Base-by-base conservation (phyloP, 2,888 invertebrate species). In the Microctonus hyperodae region DNA sequence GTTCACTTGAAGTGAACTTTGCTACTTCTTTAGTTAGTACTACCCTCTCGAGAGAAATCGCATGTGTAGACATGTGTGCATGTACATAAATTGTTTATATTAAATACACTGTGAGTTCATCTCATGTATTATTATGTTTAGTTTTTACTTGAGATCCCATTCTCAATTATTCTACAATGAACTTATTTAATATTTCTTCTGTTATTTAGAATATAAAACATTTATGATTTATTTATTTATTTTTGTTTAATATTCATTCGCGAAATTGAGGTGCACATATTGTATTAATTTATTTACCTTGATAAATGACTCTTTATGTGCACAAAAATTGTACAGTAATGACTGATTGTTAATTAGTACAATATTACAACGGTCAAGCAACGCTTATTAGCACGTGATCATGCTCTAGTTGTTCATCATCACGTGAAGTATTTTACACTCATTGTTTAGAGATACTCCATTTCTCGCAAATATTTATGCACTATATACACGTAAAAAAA, bases 331-430 rank as follows among this genome's bases (percentile, higher is more conserved):
- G 23, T 28, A 23, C 50, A 63, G 37, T 67, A 67, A 67, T 67
- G 53, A 53, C 55, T 33, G 73, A 79, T 79, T 73, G 75, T 73
- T 80, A 81, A 81, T 81, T 81, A 78, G 77, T 72, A 70, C 74
- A 70, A 73, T 76, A 74, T 76, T 77, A 75, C 73, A 73, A 78
- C 79, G 78, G 78, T 79, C 77, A 77, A 76, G 74, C 74, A 75
- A 74, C 72, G 80, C 79, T 81, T 80, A 82, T 83, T 83, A 82
- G 73, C 77, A 71, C 80, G 70, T 73, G 74, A 82, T 82, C 79
- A 75, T 80, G 83, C 81, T 83, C 83, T 81, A 80, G 80, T 83
- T 83, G 78, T 74, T 73, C 73, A 74, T 73, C 73, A 74, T 55
- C 72, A 72, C 70, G 73, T 73, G 69, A 73, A 73, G 64, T n/a